Evolutionary conservation across 2,797 vertebrate species (phyloP), one percentile per base, ranked within the genome.

Genomic region (Sciaenops ocellatus): DNA sequence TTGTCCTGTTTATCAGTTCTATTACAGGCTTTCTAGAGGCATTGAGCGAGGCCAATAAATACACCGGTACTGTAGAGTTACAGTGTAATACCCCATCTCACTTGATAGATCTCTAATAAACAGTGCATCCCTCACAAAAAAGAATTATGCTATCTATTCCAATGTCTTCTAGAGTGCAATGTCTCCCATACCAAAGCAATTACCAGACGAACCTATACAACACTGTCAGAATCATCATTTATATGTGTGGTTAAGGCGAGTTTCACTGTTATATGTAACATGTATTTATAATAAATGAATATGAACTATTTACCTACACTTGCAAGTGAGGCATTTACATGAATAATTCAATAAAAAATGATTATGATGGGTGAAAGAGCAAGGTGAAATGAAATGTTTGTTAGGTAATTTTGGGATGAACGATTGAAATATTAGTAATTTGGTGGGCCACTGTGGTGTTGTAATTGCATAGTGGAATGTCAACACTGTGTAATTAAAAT

Each of bases 1-100:
- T 88, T 91, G 92, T 92, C 85, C 83, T 85, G 84, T 95, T 95
- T 94, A 95, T 95, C 95, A 90, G 93, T 89, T 88, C 76, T 89
- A 93, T 94, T 93, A 93, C 93, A 94, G 87, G 74, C 86, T 74
- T 82, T 87, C 86, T 79, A 82, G 52, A 92, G 69, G 86, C 85
- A 89, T 88, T 86, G 88, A 88, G 84, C 74, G 74, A 22, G 62
- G 75, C 67, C 76, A 68, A 88, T 93, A 95, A 95, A 94, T 94
- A 85, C 69, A 66, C 76, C 84, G 89, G 85, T 87, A 79, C 82
- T 78, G 76, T 78, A 66, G 86, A 90, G 84, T 90, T 92, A 89
- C 85, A 84, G 85, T 74, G 82, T 67, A 83, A 71, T 78, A 87
- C 69, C 84, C 88, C 57, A 86, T 89, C 90, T 87, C 68, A 69